phyloP scores from a whole-genome alignment of 1,140 invertebrate genomes.

The Lepidurus apus region DNA sequence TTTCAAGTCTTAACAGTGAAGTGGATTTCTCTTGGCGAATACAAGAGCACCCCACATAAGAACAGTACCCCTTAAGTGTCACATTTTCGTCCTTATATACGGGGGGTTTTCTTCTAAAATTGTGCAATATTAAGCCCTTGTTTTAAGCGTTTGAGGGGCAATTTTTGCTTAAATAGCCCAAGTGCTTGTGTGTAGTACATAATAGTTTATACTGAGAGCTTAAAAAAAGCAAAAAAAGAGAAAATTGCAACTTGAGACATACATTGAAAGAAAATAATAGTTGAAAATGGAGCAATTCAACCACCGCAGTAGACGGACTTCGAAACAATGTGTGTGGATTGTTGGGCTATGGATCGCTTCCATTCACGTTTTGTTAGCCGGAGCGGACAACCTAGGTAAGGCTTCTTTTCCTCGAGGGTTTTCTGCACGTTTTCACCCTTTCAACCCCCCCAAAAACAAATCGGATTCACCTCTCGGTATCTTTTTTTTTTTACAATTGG shows the following conservation, averaged over 20 bases:
- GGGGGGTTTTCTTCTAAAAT: background rate
- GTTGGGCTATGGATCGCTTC: background rate
- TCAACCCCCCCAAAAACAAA: background rate
- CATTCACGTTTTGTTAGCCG: conserved; percentile 2
- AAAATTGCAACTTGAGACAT: no score
- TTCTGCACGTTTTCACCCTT: background rate
- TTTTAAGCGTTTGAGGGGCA: background rate
- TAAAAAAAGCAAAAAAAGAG: background rate
- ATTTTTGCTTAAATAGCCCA: background rate
- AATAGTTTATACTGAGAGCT: background rate
- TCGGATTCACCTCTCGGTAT: background rate
- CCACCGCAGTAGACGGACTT: background rate
- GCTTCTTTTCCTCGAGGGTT: background rate
- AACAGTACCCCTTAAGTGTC: conserved; percentile 1
- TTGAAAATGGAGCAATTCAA: background rate
- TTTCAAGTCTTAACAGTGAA: background rate
- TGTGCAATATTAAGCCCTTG: background rate
- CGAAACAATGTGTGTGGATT: background rate
- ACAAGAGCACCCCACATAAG: background rate
- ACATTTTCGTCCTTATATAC: background rate
- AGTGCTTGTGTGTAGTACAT: background rate
- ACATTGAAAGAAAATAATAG: background rate
- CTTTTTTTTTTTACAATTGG: background rate
- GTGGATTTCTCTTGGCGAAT: background rate
- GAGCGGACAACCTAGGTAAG: conserved; percentile 12